A percentile compares a stretch with the other conserved stretches of the same genome.
Evolutionary conservation across 2,113 vertebrate species (phyloP).

Genomic region (Thymallus thymallus): DNA sequence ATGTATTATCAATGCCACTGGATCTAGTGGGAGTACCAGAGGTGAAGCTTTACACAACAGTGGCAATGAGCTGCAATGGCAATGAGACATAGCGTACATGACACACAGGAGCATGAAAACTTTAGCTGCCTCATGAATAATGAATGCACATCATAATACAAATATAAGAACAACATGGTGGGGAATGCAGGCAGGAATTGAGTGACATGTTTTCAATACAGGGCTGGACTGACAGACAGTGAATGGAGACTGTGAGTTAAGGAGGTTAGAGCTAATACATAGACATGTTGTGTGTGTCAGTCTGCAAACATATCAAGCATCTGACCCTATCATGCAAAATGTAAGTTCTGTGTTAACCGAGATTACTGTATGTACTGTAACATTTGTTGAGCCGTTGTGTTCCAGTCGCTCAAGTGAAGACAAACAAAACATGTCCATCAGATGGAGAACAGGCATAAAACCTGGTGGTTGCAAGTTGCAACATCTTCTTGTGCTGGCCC

Average conservation of each 20-base stretch:
- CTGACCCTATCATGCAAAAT: too few relatives aligned
- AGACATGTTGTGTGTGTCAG: too few relatives aligned
- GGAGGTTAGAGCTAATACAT: too few relatives aligned
- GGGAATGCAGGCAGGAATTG: slow-evolving; percentile 32
- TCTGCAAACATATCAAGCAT: too few relatives aligned
- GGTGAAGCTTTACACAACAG: too few relatives aligned
- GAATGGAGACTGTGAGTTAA: slow-evolving; percentile 1
- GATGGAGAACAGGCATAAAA: neutral
- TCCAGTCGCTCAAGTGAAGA: neutral
- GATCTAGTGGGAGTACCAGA: neutral
- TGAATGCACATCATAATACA: slow-evolving; percentile 4
- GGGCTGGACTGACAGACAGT: neutral
- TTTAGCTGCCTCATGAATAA: slow-evolving; percentile 33
- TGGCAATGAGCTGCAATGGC: too few relatives aligned
- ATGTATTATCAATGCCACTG: neutral
- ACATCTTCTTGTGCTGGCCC: neutral
- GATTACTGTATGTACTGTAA: neutral
- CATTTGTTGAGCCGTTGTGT: neutral
- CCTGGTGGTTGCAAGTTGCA: too few relatives aligned
- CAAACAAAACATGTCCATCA: slow-evolving; percentile 1
- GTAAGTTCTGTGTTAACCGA: neutral
- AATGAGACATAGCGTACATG: neutral
- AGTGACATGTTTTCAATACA: slow-evolving; percentile 10
- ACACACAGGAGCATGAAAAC: slow-evolving; percentile 16
- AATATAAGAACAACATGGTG: neutral